Percentiles rank a stretch among this genome's conserved stretches.
phyloP scores from a whole-genome alignment of 1,140 invertebrate species.

The Manduca sexta region DNA sequence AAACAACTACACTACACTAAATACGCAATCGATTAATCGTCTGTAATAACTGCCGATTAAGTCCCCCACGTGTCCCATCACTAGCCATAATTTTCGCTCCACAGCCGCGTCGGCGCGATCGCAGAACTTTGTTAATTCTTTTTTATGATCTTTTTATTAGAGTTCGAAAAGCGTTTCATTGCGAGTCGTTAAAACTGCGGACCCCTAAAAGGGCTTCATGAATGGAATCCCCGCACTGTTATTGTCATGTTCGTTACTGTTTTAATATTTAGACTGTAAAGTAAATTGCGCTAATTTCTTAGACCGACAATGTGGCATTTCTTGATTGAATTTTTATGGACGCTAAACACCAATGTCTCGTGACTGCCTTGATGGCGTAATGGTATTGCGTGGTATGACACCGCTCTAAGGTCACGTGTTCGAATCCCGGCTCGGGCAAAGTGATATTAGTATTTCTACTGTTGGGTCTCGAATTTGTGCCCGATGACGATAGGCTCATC shows the following conservation, averaged over 20 bases:
- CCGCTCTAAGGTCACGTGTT: too few species aligned
- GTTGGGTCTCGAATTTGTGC: too few species aligned
- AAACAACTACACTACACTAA: too few species aligned
- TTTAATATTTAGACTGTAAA: slow-evolving; percentile 52
- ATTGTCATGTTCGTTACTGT: slow-evolving; percentile 51
- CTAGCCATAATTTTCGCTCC: slow-evolving; percentile 5
- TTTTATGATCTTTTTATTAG: slow-evolving; percentile 56
- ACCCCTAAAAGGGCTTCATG: slow-evolving; percentile 31
- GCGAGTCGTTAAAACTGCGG: slow-evolving; percentile 51
- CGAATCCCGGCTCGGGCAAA: too few species aligned
- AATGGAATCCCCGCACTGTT: slow-evolving; percentile 36
- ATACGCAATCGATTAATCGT: too few species aligned
- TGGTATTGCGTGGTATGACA: too few species aligned
- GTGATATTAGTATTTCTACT: too few species aligned
- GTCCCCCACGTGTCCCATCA: slow-evolving; percentile 1
- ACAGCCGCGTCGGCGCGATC: slow-evolving; percentile 1
- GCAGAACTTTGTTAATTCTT: slow-evolving; percentile 32
- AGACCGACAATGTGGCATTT: background rate
- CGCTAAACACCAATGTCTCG: too few species aligned
- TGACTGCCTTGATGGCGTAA: too few species aligned
- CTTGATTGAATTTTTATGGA: too few species aligned
- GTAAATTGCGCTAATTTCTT: background rate
- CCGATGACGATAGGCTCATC: too few species aligned
- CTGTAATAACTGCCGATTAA: too few species aligned
- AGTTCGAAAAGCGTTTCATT: slow-evolving; percentile 51